Conservation (phyloP, 2,888 invertebrate genomes). For the Siphlonurus alternatus region DNA sequence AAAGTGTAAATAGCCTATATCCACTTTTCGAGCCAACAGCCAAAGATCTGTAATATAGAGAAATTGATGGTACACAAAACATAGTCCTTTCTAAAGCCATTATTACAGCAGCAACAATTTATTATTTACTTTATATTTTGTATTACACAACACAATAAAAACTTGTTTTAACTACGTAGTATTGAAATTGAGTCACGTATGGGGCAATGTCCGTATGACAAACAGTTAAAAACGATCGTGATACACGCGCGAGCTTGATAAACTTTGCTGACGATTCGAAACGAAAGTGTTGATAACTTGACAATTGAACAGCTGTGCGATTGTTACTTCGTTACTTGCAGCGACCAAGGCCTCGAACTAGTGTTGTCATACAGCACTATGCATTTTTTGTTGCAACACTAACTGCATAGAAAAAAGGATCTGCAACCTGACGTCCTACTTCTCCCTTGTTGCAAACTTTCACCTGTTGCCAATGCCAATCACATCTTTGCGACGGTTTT, state of each 20-base stretch:
- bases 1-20: slow-evolving; percentile 75
- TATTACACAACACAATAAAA: slow-evolving; percentile 6
- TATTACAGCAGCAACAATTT: too few species aligned
- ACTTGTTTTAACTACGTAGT: slow-evolving; percentile 4
- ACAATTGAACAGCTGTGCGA: neutral
- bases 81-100: too few species aligned
- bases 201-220: slow-evolving; percentile 2
- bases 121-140: too few species aligned
- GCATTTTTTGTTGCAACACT: slow-evolving; percentile 7
- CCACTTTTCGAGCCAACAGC: slow-evolving; percentile 85
- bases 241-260: neutral
- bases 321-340: neutral
- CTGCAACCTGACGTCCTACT: neutral
- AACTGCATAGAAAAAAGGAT: neutral
- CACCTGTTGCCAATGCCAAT: neutral
- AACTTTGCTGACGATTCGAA: neutral
- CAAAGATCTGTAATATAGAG: slow-evolving; percentile 48
- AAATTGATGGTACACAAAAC: slow-evolving; percentile 10
- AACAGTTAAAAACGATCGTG: neutral
- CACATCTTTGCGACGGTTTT: neutral
- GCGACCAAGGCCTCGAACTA: neutral
- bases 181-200: slow-evolving; percentile 4
- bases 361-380: neutral
- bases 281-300: neutral
- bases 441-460: neutral